Conservation (phyloP, 1,140 invertebrate species). For the Heliconius hewitsoni region DNA sequence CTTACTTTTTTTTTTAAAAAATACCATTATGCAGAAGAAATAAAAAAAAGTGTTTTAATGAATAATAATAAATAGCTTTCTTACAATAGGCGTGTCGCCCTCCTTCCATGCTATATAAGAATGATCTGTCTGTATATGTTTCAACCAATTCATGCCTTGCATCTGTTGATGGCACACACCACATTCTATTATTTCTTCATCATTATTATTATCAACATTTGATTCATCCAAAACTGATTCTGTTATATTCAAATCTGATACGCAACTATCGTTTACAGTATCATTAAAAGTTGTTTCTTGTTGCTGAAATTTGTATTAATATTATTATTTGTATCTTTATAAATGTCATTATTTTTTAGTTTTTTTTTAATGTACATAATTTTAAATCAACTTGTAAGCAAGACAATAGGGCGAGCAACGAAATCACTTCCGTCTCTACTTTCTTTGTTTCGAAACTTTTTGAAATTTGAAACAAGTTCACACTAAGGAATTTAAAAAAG, state of each 20-base stretch:
- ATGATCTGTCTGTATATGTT: slow-evolving; percentile 10
- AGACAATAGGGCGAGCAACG: too few relatives aligned
- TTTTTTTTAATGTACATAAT: too few relatives aligned
- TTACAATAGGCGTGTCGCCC: slow-evolving; percentile 3
- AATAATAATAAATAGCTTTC: not conserved
- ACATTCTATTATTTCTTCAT: not conserved
- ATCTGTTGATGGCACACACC: slow-evolving; percentile 4
- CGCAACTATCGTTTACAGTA: slow-evolving; percentile 5
- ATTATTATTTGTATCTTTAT: too few relatives aligned
- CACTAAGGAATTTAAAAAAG: too few relatives aligned
- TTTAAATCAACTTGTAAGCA: too few relatives aligned
- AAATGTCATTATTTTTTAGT: too few relatives aligned
- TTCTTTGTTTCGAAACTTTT: too few relatives aligned
- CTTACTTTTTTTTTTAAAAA: too few relatives aligned
- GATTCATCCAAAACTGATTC: not conserved
- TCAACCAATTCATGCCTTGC: not conserved
- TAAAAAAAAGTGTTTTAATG: not conserved
- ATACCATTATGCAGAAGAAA: not conserved
- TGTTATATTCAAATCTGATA: slow-evolving; percentile 16
- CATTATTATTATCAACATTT: slow-evolving; percentile 5
- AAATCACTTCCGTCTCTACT: too few relatives aligned
- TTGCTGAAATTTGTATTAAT: not conserved
- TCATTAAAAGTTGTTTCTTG: slow-evolving; percentile 13
- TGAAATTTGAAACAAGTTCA: too few relatives aligned
- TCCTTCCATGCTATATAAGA: not conserved